Evolutionary conservation across 30 jellyfish, hydroid and myxozoan genomes (phyloP), one percentile per base, ranked within the genome.

Genomic region (Haliclystus octoradiatus): DNA sequence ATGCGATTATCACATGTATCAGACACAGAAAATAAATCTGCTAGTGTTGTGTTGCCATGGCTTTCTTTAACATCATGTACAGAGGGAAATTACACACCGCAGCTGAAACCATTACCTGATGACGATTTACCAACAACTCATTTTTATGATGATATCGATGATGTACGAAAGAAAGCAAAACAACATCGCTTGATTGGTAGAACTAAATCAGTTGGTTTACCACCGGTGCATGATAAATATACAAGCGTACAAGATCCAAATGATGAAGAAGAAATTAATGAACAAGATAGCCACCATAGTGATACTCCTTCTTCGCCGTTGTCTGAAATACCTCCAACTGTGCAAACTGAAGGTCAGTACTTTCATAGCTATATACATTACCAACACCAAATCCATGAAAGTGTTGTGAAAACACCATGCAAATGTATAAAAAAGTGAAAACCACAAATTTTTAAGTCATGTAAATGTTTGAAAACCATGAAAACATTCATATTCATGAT

Each of bases 131-230:
- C 73, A n/a, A 49, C 80, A 4, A 31, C 82, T 35, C 92, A 78
- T 69, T 78, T 78, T 68, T 78, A 78, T 61, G 92, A 78, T 50
- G 92, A 78, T 62, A 78, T 78, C 52, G 92, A 78, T 51, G 66
- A 78, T 25, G 69, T 78, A 49, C 22, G 92, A 26, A 78, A 78
- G 63, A 35, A 65, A 22, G 92, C 92, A 9, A 72, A 68, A 32
- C 77, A 78, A 77, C 60, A 40, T 19, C 9, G 57, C 9, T 40
- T 40, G 57, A 19, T 40, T 40, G 9, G 57, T 19, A 9, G 57
- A 19, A 9, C 9, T 5, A 9, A 19, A 5, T 40, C 57, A 5
- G n/a, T n/a, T n/a, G n/a, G n/a, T n/a, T 9, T 5, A 40, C 57
- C 57, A 40, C 57, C 57, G 19, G 57, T 40, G 19, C 57, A 40